Evolutionary conservation across 2,888 invertebrate species (phyloP).

Genomic region (Chymomyza amoena): DNA sequence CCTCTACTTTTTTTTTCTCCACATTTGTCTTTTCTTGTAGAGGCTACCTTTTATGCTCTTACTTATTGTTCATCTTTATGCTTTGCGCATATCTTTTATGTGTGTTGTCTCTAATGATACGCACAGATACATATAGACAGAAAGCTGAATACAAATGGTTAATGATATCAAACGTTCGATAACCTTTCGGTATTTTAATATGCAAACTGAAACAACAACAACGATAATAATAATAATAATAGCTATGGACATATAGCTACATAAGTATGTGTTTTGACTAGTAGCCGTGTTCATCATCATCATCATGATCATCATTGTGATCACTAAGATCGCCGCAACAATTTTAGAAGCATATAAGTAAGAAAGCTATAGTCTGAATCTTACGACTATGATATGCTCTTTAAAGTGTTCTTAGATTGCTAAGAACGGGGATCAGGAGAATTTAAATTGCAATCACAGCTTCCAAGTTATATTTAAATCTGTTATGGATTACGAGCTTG

Average conservation of each 20-base stretch:
- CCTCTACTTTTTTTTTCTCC: neutral
- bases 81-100: constrained; percentile 44
- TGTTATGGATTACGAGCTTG: too few species aligned
- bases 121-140: constrained; percentile 31
- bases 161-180: constrained; percentile 77
- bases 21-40: constrained; percentile 20
- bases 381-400: neutral
- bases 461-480: too few species aligned
- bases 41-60: constrained; percentile 25
- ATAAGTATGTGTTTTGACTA: neutral
- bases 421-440: too few species aligned
- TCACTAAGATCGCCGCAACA: constrained; percentile 18
- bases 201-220: constrained; percentile 51
- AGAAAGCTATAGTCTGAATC: too few species aligned
- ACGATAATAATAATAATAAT: constrained; percentile 8
- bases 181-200: constrained; percentile 72
- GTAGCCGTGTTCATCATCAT: neutral
- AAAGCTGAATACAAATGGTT: constrained; percentile 57
- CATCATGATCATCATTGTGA: constrained; percentile 29
- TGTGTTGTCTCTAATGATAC: constrained; percentile 53
- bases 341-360: neutral
- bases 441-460: too few species aligned
- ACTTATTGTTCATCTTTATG: constrained; percentile 68
- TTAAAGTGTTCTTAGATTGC: too few species aligned
- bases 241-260: neutral